These are phyloP conservation scores for Isurus oxyrinchus DNA, from an alignment of 2,113 vertebrate species.

Conservation along the genomic window DNA sequence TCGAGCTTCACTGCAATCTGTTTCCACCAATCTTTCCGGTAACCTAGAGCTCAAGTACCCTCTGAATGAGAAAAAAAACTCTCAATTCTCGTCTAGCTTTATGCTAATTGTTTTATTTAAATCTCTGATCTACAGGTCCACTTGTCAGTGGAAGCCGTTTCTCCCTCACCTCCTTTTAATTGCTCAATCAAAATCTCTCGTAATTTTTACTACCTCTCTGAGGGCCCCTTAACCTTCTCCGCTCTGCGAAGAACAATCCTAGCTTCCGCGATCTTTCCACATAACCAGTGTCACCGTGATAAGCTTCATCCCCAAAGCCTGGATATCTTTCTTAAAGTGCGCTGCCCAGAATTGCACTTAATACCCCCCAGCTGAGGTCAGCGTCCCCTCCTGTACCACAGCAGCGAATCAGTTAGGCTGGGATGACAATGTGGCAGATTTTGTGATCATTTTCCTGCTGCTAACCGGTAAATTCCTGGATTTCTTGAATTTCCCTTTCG, in stretches of 20 bases:
- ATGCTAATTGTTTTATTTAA: background rate
- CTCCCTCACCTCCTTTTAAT: too few species aligned
- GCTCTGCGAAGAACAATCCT: background rate
- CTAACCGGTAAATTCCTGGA: background rate
- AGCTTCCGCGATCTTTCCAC: background rate
- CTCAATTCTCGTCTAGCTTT: background rate
- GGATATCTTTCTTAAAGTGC: background rate
- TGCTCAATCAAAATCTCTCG: background rate
- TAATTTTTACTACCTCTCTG: background rate
- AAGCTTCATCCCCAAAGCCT: background rate
- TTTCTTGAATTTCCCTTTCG: background rate
- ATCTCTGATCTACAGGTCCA: too few species aligned
- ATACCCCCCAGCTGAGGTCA: background rate
- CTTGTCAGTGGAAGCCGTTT: too few species aligned
- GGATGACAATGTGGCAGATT: background rate
- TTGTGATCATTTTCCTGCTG: background rate
- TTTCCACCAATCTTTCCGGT: background rate
- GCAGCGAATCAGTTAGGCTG: background rate
- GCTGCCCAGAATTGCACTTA: background rate
- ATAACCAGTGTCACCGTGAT: background rate
- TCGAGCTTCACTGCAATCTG: background rate
- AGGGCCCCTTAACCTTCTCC: background rate
- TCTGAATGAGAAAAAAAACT: background rate
- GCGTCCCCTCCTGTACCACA: too few species aligned
- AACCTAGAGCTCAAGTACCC: background rate